A percentile compares a stretch with the other conserved stretches of the same genome.
Evolutionary conservation across 1,140 invertebrate species (phyloP).

Genomic region (Lerema accius): DNA sequence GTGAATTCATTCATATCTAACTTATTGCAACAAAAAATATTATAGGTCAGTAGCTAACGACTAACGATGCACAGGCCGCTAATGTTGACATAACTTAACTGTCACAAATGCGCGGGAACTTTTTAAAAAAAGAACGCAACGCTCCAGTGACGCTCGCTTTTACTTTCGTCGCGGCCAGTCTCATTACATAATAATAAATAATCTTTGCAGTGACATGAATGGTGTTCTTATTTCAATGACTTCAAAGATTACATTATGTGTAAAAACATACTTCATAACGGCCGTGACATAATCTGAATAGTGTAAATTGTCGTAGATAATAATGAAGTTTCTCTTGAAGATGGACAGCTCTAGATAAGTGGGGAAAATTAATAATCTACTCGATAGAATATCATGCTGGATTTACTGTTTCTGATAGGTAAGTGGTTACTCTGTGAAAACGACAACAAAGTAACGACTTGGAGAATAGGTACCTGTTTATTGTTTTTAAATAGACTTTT

Average conservation of each 20-base stretch:
- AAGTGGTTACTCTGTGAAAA: constrained; percentile 9
- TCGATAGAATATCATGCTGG: constrained; percentile 5
- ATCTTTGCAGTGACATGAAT: constrained; percentile 49
- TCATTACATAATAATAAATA: constrained; percentile 52
- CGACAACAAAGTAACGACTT: not conserved
- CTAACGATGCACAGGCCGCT: constrained; percentile 12
- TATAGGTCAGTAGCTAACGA: too few relatives aligned
- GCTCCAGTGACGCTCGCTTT: constrained; percentile 51
- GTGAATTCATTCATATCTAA: too few relatives aligned
- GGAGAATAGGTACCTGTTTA: too few relatives aligned
- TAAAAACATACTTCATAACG: constrained; percentile 44
- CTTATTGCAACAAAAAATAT: too few relatives aligned
- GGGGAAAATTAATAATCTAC: constrained; percentile 10
- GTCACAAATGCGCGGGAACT: constrained; percentile 38
- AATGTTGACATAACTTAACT: constrained; percentile 14
- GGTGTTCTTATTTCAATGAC: constrained; percentile 42
- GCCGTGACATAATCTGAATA: constrained; percentile 46
- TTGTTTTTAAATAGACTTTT: not conserved
- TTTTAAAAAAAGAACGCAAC: constrained; percentile 44
- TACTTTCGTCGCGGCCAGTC: constrained; percentile 58
- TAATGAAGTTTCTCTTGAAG: constrained; percentile 36
- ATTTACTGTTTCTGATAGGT: constrained; percentile 5
- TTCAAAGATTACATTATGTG: constrained; percentile 26
- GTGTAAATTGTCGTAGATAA: constrained; percentile 32
- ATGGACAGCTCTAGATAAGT: constrained; percentile 7